Base-by-base conservation (phyloP, 1,140 invertebrate genomes). In the Panagrolaimus sp. region DNA sequence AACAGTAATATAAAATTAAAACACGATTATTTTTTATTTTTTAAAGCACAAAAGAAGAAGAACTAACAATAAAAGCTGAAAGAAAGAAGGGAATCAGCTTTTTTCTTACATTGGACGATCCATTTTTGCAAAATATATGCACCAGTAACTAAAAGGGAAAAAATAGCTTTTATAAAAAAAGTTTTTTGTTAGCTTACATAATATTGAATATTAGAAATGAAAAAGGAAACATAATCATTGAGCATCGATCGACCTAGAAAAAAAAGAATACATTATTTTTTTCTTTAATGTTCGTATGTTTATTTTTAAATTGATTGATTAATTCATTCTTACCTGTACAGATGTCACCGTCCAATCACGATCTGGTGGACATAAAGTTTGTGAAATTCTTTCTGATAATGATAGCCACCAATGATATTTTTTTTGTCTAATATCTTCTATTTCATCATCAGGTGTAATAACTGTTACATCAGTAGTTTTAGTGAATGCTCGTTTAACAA, bases 331-430 rank as follows among this genome's bases (percentile, higher is more conserved):
- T 43, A 81, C 78, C 68, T 81, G 80, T 70, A 82, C 78, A 63
- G 77, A 80, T 63, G 81, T 82, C 45, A 82, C 72, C 16, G 75
- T 74, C 74, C 74, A 82, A 43, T 82, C 80, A 1, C 77, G 67
- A 65, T 81, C 79, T 1, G 79, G 38, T 66, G 23, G 67, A 16
- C 20, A 68, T 14, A n/a, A 66, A 42, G 16, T 38, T 53, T 63
- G 9, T 14, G 66, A 27, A 25, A 43, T 67, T 43, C 47, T 38
- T 14, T 14, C 31, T 14, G 51, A 31, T 46, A 57, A 20, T 4
- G 51, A 25, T 27, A 20, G 3, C 51, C 51, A 57, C 51, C 51
- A 57, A 57, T 57, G 20, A 25, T 20, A 27, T 27, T 57, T 13
- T 8, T 57, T 57, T 57, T 20, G 13, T 20, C 20, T 57, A 25